Percentiles rank a stretch among this genome's conserved stretches.
phyloP scores from a whole-genome alignment of 2,113 vertebrate genomes.

The Melanotaenia duboulayi region DNA sequence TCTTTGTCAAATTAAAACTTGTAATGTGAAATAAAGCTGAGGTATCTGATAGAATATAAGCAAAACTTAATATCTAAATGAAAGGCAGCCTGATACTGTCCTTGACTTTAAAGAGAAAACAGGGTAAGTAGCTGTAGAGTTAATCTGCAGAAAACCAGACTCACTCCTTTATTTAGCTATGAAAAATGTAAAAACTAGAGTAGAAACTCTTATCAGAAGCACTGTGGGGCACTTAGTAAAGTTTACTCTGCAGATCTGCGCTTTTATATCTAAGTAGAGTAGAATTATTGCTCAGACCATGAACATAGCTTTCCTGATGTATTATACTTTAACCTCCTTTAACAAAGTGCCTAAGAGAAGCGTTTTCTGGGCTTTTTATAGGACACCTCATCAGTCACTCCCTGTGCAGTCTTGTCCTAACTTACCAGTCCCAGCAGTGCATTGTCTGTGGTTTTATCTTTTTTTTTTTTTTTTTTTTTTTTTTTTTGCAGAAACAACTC shows the following conservation, averaged over 20 bases:
- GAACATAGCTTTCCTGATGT: slow-evolving; percentile 27
- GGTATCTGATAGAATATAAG: no score
- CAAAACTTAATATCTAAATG: no score
- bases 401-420: slow-evolving; percentile 21
- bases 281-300: slow-evolving; percentile 38
- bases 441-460: slow-evolving; percentile 17
- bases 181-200: slow-evolving; percentile 34
- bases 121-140: background rate
- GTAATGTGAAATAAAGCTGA: no score
- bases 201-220: slow-evolving; percentile 25
- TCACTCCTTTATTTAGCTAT: background rate
- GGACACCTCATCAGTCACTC: slow-evolving; percentile 52
- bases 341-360: slow-evolving; percentile 30
- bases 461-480: slow-evolving; percentile 20
- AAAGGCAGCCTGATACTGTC: no score
- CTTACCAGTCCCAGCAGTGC: slow-evolving; percentile 24
- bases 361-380: slow-evolving; percentile 1
- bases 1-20: no score
- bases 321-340: slow-evolving; percentile 33
- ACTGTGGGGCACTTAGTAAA: slow-evolving; percentile 14
- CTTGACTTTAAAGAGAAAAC: no score
- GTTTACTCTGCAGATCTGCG: slow-evolving; percentile 24
- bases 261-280: slow-evolving; percentile 34
- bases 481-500: slow-evolving; percentile 9
- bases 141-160: background rate